Percentiles rank a stretch among this genome's conserved stretches.
Evolutionary conservation across 2,113 vertebrate genomes (phyloP).

Genomic region (Psammodynastes pulverulentus): DNA sequence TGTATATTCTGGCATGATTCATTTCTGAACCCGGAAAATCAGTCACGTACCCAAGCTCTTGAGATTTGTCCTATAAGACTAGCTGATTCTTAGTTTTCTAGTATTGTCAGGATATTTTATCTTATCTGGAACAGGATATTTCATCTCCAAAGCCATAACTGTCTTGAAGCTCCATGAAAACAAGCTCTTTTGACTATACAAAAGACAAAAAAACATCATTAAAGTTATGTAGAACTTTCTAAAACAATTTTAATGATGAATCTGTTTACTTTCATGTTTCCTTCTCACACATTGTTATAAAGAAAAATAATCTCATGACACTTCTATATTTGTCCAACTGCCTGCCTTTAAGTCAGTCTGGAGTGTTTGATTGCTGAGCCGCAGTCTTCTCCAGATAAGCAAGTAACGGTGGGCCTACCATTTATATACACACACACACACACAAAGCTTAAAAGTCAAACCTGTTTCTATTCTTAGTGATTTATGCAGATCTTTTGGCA

Average conservation of each 20-base stretch:
- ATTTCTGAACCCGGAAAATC: conserved; percentile 46
- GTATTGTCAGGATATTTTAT: conserved; percentile 27
- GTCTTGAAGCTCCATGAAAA: conserved; percentile 10
- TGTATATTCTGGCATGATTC: conserved; percentile 40
- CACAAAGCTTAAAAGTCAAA: neutral
- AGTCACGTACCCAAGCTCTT: neutral
- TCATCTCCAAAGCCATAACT: conserved; percentile 9
- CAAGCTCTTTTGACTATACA: neutral
- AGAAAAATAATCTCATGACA: neutral
- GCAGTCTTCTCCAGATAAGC: neutral
- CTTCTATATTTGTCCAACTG: conserved; percentile 6
- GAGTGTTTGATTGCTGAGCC: neutral
- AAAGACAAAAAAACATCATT: conserved; percentile 15
- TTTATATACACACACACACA: too few species aligned
- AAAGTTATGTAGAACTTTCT: rapidly evolving
- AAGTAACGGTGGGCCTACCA: neutral
- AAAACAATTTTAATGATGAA: neutral
- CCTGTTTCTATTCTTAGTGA: neutral
- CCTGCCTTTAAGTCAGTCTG: neutral
- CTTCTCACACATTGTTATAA: neutral
- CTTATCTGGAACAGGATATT: conserved; percentile 24
- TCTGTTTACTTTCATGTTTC: neutral
- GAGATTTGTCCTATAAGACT: neutral
- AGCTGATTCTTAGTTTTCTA: conserved; percentile 25
- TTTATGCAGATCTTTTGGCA: neutral